These are phyloP conservation scores for Theocolax elegans DNA, from an alignment of 1,140 invertebrate genomes.

Conservation along the genomic window DNA sequence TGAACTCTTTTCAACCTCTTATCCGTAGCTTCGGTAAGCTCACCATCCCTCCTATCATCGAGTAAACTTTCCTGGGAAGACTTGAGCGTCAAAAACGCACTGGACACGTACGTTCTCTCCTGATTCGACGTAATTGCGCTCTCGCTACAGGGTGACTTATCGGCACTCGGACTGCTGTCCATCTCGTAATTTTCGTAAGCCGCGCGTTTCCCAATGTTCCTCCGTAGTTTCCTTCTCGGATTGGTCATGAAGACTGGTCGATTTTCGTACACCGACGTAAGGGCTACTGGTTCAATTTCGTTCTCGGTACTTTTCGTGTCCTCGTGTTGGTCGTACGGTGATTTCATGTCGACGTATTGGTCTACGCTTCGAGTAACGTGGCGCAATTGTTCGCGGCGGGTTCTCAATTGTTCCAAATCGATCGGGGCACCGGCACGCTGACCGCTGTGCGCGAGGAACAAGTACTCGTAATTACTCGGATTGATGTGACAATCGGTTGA, in stretches of 20 bases:
- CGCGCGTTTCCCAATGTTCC: slow-evolving; percentile 67
- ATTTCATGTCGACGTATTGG: slow-evolving; percentile 80
- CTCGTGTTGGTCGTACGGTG: slow-evolving; percentile 67
- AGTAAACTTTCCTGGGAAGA: slow-evolving; percentile 76
- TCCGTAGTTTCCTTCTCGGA: slow-evolving; percentile 75
- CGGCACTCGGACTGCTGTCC: slow-evolving; percentile 56
- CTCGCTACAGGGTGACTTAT: slow-evolving; percentile 66
- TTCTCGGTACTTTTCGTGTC: slow-evolving; percentile 55
- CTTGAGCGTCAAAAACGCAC: slow-evolving; percentile 71
- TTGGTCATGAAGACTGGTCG: slow-evolving; percentile 78
- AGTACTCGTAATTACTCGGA: slow-evolving; percentile 72
- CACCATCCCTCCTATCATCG: slow-evolving; percentile 57
- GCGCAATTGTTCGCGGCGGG: slow-evolving; percentile 70
- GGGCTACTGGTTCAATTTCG: slow-evolving; percentile 75
- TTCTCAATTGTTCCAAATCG: slow-evolving; percentile 75
- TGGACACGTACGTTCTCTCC: slow-evolving; percentile 69
- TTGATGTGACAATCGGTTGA: slow-evolving; percentile 67
- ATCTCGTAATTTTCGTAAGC: slow-evolving; percentile 71
- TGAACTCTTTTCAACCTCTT: slow-evolving; percentile 63
- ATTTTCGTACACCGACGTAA: slow-evolving; percentile 76
- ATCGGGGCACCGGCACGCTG: slow-evolving; percentile 74
- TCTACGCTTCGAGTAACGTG: slow-evolving; percentile 77
- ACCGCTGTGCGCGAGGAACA: slow-evolving; percentile 71
- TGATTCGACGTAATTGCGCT: slow-evolving; percentile 51
- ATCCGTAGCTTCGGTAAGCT: slow-evolving; percentile 58